Percentiles rank a stretch among this genome's conserved stretches.
Evolutionary conservation across 2,113 vertebrate genomes (phyloP).

Genomic region (Recurvirostra avosetta): DNA sequence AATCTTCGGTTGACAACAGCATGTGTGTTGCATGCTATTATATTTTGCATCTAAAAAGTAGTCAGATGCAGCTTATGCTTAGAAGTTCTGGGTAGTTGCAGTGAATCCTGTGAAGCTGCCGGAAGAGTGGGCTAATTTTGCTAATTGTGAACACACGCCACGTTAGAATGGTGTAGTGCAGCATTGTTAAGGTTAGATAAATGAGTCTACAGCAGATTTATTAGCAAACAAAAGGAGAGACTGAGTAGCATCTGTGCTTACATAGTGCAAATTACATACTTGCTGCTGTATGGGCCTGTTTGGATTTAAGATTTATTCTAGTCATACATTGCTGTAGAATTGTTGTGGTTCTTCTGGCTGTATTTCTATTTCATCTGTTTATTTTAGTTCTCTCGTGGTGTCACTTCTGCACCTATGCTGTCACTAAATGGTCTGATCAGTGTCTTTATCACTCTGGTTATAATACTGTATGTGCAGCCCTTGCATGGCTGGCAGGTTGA

Average conservation of each 20-base stretch:
- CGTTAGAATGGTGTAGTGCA: not conserved
- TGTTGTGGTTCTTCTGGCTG: not conserved
- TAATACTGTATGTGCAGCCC: rapidly evolving
- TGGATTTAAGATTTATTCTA: not conserved
- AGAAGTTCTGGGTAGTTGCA: not conserved
- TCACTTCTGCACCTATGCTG: not conserved
- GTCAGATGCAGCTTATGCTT: not conserved
- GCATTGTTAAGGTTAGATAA: not conserved
- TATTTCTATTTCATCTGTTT: not conserved
- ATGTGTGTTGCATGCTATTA: not conserved
- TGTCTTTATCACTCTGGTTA: not conserved
- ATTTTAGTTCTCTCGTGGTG: not conserved
- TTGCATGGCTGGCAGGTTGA: not conserved
- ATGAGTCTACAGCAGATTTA: not conserved
- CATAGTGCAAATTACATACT: not conserved
- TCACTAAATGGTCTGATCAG: not conserved
- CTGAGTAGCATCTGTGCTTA: not conserved
- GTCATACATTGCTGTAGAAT: not conserved
- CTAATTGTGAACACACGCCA: not conserved
- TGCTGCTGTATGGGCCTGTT: not conserved
- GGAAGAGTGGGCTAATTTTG: not conserved
- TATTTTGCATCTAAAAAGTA: not conserved
- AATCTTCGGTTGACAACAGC: not conserved
- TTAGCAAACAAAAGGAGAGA: not conserved
- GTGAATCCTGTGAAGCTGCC: rapidly evolving